Evolutionary conservation across 2,797 vertebrate genomes (phyloP).

Genomic region (Eulemur rubriventer): DNA sequence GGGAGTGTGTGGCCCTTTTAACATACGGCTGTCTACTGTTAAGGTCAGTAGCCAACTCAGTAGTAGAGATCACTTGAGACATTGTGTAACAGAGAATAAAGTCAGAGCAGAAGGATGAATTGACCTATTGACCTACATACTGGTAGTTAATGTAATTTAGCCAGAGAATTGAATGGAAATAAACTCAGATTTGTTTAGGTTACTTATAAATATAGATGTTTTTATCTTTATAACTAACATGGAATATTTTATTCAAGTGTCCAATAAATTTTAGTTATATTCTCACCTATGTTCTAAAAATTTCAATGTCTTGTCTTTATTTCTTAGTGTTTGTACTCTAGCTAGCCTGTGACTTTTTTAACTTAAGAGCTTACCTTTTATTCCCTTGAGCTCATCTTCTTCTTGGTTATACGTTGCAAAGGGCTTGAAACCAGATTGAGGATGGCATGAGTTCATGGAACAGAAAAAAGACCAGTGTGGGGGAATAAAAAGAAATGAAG

Average conservation of each 20-base stretch:
- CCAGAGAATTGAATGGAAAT: neutral
- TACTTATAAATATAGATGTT: neutral
- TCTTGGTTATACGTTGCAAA: neutral
- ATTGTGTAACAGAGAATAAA: neutral
- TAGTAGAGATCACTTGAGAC: neutral
- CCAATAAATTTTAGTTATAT: neutral
- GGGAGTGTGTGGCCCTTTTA: neutral
- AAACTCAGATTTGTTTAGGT: constrained; percentile 7
- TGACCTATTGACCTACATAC: neutral
- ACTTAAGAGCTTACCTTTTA: neutral
- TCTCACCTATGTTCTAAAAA: neutral
- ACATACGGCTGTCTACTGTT: neutral
- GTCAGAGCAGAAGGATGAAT: neutral
- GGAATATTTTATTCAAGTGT: constrained; percentile 6
- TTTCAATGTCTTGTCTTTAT: neutral
- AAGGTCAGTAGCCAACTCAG: neutral
- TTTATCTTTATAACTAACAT: neutral
- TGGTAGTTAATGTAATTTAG: neutral
- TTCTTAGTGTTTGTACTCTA: constrained; percentile 10
- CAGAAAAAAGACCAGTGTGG: neutral
- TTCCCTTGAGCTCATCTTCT: neutral
- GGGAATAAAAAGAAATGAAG: constrained; percentile 1
- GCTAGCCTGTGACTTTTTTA: neutral
- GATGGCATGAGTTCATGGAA: neutral
- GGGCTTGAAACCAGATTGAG: neutral